Conservation (phyloP, 2,113 vertebrate species). For the Psettodes erumei region DNA sequence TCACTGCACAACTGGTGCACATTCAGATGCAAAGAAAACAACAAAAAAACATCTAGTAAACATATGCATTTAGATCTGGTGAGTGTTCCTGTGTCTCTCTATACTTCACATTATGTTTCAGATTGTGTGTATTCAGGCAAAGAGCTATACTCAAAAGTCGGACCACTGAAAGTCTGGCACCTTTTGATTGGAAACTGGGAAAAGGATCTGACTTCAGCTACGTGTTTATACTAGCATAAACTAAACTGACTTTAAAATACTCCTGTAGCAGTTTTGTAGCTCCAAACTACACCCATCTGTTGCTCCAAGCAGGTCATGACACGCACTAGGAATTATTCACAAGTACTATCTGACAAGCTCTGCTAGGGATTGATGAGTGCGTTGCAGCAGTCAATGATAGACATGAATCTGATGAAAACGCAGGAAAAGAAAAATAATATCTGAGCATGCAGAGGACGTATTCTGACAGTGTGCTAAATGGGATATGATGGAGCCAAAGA, state of each 20-base stretch:
- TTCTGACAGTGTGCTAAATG: constrained; percentile 12
- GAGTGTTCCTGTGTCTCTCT: constrained; percentile 9
- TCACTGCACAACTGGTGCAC: constrained; percentile 42
- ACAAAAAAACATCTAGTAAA: constrained; percentile 23
- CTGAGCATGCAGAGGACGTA: not conserved
- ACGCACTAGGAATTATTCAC: constrained; percentile 17
- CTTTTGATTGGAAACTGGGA: constrained; percentile 26
- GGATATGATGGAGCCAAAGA: constrained; percentile 9
- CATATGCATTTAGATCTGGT: constrained; percentile 23
- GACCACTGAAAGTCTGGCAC: constrained; percentile 54
- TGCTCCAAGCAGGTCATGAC: constrained; percentile 43
- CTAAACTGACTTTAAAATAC: constrained; percentile 20
- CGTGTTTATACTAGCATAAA: not conserved
- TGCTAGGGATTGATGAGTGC: constrained; percentile 11
- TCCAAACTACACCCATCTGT: constrained; percentile 7
- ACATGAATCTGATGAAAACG: constrained; percentile 35
- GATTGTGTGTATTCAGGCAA: constrained; percentile 19
- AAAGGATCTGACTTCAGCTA: not conserved
- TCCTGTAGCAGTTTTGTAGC: constrained; percentile 9
- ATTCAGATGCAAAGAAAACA: constrained; percentile 21
- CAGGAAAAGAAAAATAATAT: constrained; percentile 20
- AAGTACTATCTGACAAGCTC: constrained; percentile 15
- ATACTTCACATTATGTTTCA: constrained; percentile 32
- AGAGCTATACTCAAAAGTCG: constrained; percentile 15
- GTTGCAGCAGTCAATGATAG: constrained; percentile 25